These are phyloP conservation scores for Hapalemur alaotrensis DNA, from an alignment of 2,797 vertebrate genomes.

Conservation along the genomic window DNA sequence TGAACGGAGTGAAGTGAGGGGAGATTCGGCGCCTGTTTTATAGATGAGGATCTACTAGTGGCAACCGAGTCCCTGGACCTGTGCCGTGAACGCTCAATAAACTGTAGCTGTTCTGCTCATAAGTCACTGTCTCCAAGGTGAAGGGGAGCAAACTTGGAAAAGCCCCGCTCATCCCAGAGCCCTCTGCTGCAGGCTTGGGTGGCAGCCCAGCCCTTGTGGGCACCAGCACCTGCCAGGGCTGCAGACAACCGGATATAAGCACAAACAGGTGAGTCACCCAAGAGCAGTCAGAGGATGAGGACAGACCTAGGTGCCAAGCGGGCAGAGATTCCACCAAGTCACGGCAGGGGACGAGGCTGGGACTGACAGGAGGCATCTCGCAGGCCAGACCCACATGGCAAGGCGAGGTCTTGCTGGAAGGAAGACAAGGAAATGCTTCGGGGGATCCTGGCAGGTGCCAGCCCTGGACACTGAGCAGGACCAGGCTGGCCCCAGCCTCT, in stretches of 20 bases:
- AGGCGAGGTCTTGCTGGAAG: background rate
- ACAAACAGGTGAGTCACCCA: background rate
- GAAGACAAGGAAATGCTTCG: background rate
- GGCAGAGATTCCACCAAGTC: background rate
- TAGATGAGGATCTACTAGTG: background rate
- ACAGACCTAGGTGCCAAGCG: background rate
- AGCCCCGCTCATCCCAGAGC: background rate
- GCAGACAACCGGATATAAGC: background rate
- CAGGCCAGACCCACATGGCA: accelerated
- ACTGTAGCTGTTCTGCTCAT: accelerated
- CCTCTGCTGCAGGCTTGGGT: background rate
- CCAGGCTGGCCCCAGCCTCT: background rate
- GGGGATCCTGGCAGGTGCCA: background rate
- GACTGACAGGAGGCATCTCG: background rate
- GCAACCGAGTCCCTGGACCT: accelerated
- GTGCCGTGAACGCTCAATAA: accelerated
- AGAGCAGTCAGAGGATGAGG: background rate
- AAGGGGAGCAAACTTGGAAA: background rate
- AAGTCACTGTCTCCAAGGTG: background rate
- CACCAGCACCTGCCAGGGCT: constrained; percentile 5
- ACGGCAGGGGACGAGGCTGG: accelerated
- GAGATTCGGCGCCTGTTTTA: background rate
- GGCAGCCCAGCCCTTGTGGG: constrained; percentile 8
- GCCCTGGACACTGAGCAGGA: background rate
- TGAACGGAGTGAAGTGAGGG: background rate